phyloP scores from a whole-genome alignment of 2,888 invertebrate genomes.

The Cataglyphis albicans region DNA sequence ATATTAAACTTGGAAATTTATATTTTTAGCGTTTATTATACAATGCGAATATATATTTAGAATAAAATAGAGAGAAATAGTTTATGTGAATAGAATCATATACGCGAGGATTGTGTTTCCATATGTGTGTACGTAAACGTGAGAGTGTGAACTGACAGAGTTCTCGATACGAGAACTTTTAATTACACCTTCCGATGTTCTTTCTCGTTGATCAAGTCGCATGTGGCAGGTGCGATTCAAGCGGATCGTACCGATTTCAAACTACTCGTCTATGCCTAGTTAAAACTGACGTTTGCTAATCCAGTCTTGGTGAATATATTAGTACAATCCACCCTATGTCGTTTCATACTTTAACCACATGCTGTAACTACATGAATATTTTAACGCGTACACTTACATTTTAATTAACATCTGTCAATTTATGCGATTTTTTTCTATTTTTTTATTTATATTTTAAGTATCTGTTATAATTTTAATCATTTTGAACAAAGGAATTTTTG shows the following conservation, averaged over 20 bases:
- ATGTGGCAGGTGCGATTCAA: conserved; percentile 52
- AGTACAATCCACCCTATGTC: conserved; percentile 28
- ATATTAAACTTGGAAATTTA: neutral
- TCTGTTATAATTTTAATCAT: neutral
- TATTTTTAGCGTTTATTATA: neutral
- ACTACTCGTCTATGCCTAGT: conserved; percentile 37
- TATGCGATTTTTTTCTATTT: neutral
- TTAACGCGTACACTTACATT: conserved; percentile 22
- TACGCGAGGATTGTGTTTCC: neutral
- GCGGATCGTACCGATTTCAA: conserved; percentile 38
- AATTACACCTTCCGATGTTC: conserved; percentile 74
- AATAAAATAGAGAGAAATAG: neutral
- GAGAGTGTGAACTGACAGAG: conserved; percentile 56
- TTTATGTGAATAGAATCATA: neutral
- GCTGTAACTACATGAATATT: conserved; percentile 38
- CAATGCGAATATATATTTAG: neutral
- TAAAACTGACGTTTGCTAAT: conserved; percentile 49
- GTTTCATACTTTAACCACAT: conserved; percentile 32
- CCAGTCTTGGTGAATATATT: conserved; percentile 40
- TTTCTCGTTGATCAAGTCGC: conserved; percentile 65
- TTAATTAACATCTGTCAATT: conserved; percentile 44
- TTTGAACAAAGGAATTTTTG: neutral
- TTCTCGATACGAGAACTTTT: conserved; percentile 78
- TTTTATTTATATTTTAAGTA: neutral
- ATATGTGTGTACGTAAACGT: conserved; percentile 21